A percentile compares a stretch with the other conserved stretches of the same genome.
These are phyloP conservation scores for Molossus alvarezi DNA, from an alignment of 2,797 vertebrate genomes.

Conservation along the genomic window DNA sequence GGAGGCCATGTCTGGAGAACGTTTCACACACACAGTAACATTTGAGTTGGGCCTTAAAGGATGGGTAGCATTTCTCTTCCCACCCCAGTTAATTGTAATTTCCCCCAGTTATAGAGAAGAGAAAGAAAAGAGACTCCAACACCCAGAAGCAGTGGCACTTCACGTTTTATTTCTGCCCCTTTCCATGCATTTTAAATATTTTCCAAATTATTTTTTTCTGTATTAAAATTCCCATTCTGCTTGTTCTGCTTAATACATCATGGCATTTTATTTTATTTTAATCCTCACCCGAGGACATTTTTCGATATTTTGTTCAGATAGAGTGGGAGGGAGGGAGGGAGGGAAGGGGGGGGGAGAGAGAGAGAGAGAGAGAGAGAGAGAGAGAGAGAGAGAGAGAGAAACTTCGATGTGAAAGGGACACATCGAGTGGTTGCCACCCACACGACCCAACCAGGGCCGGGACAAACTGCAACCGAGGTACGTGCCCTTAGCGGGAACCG, in stretches of 20 bases:
- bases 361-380: too few relatives aligned
- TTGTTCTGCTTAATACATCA: not conserved
- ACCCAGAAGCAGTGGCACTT: not conserved
- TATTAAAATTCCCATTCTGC: not conserved
- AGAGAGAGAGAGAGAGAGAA: too few relatives aligned
- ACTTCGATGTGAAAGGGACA: too few relatives aligned
- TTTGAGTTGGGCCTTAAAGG: not conserved
- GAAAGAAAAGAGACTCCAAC: not conserved
- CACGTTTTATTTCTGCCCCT: constrained; percentile 8
- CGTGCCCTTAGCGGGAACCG: too few relatives aligned
- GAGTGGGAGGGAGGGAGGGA: too few relatives aligned
- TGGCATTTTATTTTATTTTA: not conserved
- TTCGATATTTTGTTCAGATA: too few relatives aligned
- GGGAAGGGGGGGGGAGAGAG: too few relatives aligned
- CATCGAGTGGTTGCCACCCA: too few relatives aligned
- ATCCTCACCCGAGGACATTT: too few relatives aligned
- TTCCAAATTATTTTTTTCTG: not conserved
- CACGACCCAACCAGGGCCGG: too few relatives aligned
- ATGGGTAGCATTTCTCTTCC: not conserved
- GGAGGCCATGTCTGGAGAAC: not conserved
- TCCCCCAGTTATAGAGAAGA: not conserved
- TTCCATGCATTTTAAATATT: not conserved
- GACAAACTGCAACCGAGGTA: too few relatives aligned
- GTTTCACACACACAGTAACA: not conserved
- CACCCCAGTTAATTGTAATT: not conserved